Evolutionary conservation across 1,140 invertebrate genomes (phyloP).

Genomic region (Luehdorfia chinensis): DNA sequence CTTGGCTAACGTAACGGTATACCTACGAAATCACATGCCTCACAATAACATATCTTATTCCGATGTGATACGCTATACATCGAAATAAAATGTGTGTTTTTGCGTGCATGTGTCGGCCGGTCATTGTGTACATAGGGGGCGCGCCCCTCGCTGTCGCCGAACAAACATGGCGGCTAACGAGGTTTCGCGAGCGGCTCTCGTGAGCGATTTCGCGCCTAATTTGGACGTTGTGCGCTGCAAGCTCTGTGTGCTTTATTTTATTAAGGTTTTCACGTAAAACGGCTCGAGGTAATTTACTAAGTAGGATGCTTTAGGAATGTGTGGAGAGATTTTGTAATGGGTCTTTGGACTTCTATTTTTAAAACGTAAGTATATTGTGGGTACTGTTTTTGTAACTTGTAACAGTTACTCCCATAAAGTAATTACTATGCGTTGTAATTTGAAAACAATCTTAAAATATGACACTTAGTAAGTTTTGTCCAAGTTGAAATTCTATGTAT

Average conservation of each 20-base stretch:
- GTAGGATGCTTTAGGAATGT: slow-evolving; percentile 13
- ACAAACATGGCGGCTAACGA: slow-evolving; percentile 73
- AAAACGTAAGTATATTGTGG: too few species aligned
- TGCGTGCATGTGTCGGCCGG: slow-evolving; percentile 22
- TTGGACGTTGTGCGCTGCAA: slow-evolving; percentile 47
- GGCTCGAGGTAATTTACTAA: slow-evolving; percentile 28
- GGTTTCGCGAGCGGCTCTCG: slow-evolving; percentile 66
- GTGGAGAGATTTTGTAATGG: slow-evolving; percentile 6
- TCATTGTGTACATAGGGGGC: slow-evolving; percentile 69
- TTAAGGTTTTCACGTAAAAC: slow-evolving; percentile 44
- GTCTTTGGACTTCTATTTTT: too few species aligned
- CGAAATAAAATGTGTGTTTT: slow-evolving; percentile 22
- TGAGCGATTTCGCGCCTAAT: slow-evolving; percentile 73
- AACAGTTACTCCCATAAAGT: too few species aligned
- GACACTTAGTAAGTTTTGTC: too few species aligned
- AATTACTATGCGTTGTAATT: too few species aligned
- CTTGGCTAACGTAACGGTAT: slow-evolving; percentile 35
- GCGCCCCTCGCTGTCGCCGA: slow-evolving; percentile 64
- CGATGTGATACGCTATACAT: slow-evolving; percentile 17
- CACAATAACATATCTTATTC: slow-evolving; percentile 31
- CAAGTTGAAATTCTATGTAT: too few species aligned
- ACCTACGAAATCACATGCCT: not conserved
- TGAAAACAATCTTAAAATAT: too few species aligned
- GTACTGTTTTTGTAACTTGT: too few species aligned
- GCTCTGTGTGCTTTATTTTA: slow-evolving; percentile 40